phyloP scores from a whole-genome alignment of 2,113 vertebrate genomes.

The Brachyhypopomus occidentalis region DNA sequence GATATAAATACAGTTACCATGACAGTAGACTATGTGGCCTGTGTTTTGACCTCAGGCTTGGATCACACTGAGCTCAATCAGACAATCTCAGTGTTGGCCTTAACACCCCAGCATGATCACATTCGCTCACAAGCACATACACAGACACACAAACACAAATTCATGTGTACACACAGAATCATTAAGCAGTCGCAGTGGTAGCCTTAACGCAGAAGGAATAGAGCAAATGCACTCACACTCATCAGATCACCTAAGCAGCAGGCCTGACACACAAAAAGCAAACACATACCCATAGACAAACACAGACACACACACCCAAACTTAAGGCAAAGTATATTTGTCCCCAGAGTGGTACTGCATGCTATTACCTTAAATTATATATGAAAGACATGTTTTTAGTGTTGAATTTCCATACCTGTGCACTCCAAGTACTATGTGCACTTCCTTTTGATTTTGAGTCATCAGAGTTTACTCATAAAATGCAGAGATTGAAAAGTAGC shows the following conservation, averaged over 20 bases:
- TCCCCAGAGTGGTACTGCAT: too few species aligned
- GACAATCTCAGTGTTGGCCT: conserved; percentile 61
- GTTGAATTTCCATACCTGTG: too few species aligned
- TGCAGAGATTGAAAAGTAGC: too few species aligned
- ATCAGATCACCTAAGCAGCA: background rate
- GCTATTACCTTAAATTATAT: too few species aligned
- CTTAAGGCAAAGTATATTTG: too few species aligned
- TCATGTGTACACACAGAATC: background rate
- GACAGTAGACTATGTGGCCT: conserved; percentile 71
- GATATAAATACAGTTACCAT: conserved; percentile 69
- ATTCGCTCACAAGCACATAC: conserved; percentile 20
- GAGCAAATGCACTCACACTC: background rate
- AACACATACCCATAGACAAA: too few species aligned
- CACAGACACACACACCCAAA: too few species aligned
- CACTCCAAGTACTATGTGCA: too few species aligned
- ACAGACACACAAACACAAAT: conserved; percentile 1
- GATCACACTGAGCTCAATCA: conserved; percentile 66
- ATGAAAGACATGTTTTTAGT: too few species aligned
- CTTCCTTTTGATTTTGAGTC: too few species aligned
- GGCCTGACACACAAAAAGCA: background rate
- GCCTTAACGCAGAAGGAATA: background rate
- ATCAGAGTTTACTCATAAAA: too few species aligned
- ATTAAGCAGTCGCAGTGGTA: background rate
- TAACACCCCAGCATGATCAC: background rate
- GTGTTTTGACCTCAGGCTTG: conserved; percentile 68